Conservation (phyloP, 1,140 invertebrate species). For the Drosophila carrolli region DNA sequence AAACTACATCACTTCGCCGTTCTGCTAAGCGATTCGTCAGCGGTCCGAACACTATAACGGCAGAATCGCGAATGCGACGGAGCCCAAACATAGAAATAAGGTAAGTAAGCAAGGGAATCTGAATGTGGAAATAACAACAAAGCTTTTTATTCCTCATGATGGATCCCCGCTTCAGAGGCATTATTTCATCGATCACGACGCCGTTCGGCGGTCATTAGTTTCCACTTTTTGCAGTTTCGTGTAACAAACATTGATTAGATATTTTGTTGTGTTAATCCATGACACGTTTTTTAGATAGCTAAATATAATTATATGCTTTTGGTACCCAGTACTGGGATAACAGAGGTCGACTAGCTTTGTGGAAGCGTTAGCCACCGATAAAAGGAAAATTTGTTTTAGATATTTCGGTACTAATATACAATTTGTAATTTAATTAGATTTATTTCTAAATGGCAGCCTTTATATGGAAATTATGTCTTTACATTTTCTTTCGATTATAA, state of each 20-base stretch:
- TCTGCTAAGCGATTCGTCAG: slow-evolving; percentile 1
- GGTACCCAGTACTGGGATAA: neutral
- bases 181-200: slow-evolving; percentile 46
- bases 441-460: too few relatives aligned
- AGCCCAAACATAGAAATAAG: slow-evolving; percentile 11
- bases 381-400: too few relatives aligned
- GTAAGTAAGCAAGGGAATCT: slow-evolving; percentile 13
- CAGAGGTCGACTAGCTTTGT: neutral
- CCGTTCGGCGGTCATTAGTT: slow-evolving; percentile 11
- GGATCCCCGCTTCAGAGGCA: slow-evolving; percentile 14
- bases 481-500: too few relatives aligned
- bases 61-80: slow-evolving; percentile 18
- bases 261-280: slow-evolving; percentile 13
- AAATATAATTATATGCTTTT: slow-evolving; percentile 24
- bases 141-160: slow-evolving; percentile 3
- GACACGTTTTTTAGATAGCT: slow-evolving; percentile 20
- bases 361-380: neutral
- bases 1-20: neutral
- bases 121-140: slow-evolving; percentile 6
- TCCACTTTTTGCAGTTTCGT: slow-evolving; percentile 3
- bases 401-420: too few relatives aligned
- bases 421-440: too few relatives aligned
- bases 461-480: too few relatives aligned
- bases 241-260: slow-evolving; percentile 13
- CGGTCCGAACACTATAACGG: slow-evolving; percentile 28